phyloP scores from a whole-genome alignment of 1,140 invertebrate genomes.

The Cydia amplana region DNA sequence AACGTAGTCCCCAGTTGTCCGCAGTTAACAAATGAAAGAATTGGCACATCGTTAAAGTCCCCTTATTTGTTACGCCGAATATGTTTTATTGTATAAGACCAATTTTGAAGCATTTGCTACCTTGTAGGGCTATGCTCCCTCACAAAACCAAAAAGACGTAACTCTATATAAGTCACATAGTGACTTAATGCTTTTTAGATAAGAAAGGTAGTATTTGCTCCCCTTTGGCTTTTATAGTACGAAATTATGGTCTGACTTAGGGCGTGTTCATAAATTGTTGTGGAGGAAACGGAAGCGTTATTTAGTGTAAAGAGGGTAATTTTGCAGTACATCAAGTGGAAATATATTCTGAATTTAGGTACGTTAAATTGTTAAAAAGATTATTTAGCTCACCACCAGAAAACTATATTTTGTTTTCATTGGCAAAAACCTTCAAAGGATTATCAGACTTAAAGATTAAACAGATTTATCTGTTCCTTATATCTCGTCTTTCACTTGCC shows the following conservation, averaged over 20 bases:
- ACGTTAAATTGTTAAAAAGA: neutral
- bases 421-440: no score
- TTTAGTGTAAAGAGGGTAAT: constrained; percentile 24
- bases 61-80: constrained; percentile 51
- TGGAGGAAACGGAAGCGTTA: constrained; percentile 23
- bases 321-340: neutral
- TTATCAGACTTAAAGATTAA: no score
- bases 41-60: constrained; percentile 46
- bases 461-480: no score
- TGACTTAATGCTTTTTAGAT: neutral
- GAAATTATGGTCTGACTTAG: constrained; percentile 30
- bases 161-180: neutral
- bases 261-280: constrained; percentile 18
- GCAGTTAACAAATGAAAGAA: constrained; percentile 35
- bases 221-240: constrained; percentile 24
- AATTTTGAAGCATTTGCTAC: constrained; percentile 46
- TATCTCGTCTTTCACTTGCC: no score
- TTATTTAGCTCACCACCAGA: no score
- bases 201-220: neutral
- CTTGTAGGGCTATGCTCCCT: neutral
- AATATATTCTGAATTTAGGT: neutral
- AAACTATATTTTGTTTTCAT: no score
- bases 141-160: neutral
- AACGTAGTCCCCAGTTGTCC: neutral
- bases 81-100: constrained; percentile 50